These are phyloP conservation scores for Chiridota heheva DNA, from an alignment of 35 echinoderm and acorn worm species.

Conservation along the genomic window DNA sequence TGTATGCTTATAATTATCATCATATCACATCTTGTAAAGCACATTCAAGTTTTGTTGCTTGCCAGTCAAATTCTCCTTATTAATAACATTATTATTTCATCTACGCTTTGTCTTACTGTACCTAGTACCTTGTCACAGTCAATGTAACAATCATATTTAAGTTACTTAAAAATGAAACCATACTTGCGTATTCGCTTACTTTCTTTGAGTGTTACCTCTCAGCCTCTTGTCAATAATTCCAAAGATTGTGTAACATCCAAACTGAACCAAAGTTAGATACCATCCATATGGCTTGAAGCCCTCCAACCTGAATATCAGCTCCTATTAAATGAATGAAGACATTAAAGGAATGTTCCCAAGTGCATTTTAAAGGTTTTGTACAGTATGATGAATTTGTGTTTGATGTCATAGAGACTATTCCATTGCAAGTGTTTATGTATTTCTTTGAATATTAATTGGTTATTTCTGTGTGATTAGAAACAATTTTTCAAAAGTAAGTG, in stretches of 20 bases:
- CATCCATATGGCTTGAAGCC: constrained; percentile 84
- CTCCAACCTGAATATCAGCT: constrained; percentile 71
- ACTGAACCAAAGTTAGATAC: constrained; percentile 88
- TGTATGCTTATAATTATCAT: too few species aligned
- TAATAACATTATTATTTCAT: background rate
- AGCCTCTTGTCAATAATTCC: constrained; percentile 52
- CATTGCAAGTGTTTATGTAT: background rate
- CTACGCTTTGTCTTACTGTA: background rate
- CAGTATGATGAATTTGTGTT: background rate
- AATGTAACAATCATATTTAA: background rate
- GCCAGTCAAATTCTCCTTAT: too few species aligned
- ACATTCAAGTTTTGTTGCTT: too few species aligned
- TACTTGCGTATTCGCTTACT: constrained; percentile 44
- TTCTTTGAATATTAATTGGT: background rate
- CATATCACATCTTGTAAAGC: too few species aligned
- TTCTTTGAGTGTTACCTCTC: constrained; percentile 47
- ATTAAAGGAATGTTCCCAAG: too few species aligned
- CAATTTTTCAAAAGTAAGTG: background rate
- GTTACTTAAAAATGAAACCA: background rate
- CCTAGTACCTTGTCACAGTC: background rate
- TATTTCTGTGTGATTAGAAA: background rate
- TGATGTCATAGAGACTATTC: background rate
- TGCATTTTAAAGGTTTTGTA: background rate
- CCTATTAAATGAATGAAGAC: constrained; percentile 32
- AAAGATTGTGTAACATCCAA: constrained; percentile 83